Conservation (phyloP, 2,113 vertebrate genomes). For the Spea multiplicata region DNA sequence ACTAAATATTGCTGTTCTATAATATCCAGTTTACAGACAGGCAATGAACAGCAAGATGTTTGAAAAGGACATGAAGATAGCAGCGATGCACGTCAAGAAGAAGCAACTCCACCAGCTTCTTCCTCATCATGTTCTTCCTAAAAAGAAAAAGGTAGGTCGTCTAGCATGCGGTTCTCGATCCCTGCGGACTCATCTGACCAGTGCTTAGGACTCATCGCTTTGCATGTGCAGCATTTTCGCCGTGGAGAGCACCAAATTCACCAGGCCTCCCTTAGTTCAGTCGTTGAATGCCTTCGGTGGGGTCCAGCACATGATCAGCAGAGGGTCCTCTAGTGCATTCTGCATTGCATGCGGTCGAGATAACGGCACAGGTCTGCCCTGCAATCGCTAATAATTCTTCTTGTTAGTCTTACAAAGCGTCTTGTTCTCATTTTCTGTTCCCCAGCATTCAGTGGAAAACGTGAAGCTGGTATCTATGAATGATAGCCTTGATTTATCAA, state of each 20-base stretch:
- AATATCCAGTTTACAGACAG: slow-evolving; percentile 82
- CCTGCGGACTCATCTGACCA: no score
- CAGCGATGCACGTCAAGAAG: slow-evolving; percentile 81
- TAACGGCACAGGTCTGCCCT: no score
- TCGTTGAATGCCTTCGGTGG: no score
- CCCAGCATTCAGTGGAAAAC: slow-evolving; percentile 81
- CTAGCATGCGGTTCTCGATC: no score
- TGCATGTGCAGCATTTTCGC: no score
- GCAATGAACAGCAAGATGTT: slow-evolving; percentile 88
- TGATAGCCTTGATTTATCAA: slow-evolving; percentile 81
- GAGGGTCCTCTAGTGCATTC: no score
- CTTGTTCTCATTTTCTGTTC: neutral
- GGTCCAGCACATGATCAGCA: no score
- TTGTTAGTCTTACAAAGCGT: neutral
- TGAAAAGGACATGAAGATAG: slow-evolving; percentile 86
- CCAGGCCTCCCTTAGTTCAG: no score
- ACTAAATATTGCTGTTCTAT: slow-evolving; percentile 50
- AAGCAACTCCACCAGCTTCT: slow-evolving; percentile 80
- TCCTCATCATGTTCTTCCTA: slow-evolving; percentile 77
- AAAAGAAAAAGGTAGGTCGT: slow-evolving; percentile 76
- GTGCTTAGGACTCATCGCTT: no score
- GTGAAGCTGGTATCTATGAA: slow-evolving; percentile 70
- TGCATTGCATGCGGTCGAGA: no score
- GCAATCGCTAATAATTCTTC: no score
- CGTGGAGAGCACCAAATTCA: no score